A percentile compares a stretch with the other conserved stretches of the same genome.
These are phyloP conservation scores for Cheilosia scutellata DNA, from an alignment of 2,888 invertebrate species.

Conservation along the genomic window DNA sequence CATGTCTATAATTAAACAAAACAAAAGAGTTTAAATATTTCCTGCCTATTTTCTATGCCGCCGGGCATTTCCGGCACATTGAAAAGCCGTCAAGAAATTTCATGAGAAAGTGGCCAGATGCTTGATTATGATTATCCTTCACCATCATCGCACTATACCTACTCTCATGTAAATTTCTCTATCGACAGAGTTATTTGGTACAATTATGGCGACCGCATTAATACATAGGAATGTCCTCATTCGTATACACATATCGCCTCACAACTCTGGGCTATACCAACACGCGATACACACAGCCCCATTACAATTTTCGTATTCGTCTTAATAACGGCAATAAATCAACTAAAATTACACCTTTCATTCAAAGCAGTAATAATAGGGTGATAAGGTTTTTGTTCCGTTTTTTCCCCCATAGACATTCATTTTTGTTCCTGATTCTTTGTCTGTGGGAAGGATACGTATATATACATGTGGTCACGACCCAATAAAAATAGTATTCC, in stretches of 20 bases:
- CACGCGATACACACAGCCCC: slow-evolving; percentile 65
- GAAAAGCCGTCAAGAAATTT: slow-evolving; percentile 27
- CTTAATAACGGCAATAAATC: slow-evolving; percentile 83
- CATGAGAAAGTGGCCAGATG: slow-evolving; percentile 56
- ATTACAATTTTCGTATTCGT: slow-evolving; percentile 77
- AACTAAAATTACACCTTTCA: slow-evolving; percentile 83
- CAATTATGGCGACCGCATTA: slow-evolving; percentile 52
- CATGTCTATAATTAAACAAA: background rate
- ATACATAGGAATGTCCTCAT: slow-evolving; percentile 34
- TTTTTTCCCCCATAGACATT: slow-evolving; percentile 41
- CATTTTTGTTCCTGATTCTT: slow-evolving; percentile 18
- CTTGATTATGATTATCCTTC: slow-evolving; percentile 48
- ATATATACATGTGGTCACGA: slow-evolving; percentile 15
- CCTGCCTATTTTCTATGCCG: background rate
- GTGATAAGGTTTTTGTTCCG: slow-evolving; percentile 51
- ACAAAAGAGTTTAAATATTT: background rate
- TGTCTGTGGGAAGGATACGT: slow-evolving; percentile 21
- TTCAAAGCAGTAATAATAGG: slow-evolving; percentile 77
- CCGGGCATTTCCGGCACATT: slow-evolving; percentile 32
- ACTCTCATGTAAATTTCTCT: slow-evolving; percentile 68
- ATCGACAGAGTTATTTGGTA: slow-evolving; percentile 58
- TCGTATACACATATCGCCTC: slow-evolving; percentile 4
- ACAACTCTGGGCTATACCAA: slow-evolving; percentile 1
- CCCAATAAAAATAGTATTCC: slow-evolving; percentile 45
- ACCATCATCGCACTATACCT: background rate